Evolutionary conservation across 37 sponge, comb jelly and placozoan species (phyloP).

Genomic region (Spongia lamella): DNA sequence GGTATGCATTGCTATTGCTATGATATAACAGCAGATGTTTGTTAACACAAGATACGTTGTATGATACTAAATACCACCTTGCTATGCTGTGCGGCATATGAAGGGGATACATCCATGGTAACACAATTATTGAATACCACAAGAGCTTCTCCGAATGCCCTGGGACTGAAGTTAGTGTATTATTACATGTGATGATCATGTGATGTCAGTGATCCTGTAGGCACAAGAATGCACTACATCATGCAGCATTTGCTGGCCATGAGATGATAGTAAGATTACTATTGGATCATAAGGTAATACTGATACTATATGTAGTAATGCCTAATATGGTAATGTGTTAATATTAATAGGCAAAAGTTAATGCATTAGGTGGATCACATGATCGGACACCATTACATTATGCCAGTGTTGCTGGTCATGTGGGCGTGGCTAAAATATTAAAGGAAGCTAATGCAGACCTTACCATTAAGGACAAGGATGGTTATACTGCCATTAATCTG

Average conservation of each 20-base stretch:
- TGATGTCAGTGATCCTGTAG: not conserved
- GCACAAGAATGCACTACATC: conserved; percentile 77
- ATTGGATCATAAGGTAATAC: conserved; percentile 51
- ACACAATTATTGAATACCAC: conserved; percentile 27
- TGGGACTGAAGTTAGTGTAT: conserved; percentile 36
- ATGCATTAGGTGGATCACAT: conserved; percentile 63
- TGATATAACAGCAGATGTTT: too few species aligned
- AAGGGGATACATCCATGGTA: conserved; percentile 57
- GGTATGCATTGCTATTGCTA: not conserved
- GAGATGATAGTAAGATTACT: conserved; percentile 36
- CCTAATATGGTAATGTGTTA: too few species aligned
- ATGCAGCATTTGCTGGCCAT: conserved; percentile 61
- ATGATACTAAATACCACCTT: conserved; percentile 60
- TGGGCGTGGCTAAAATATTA: conserved; percentile 46
- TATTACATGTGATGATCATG: too few species aligned
- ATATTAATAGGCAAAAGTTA: conserved; percentile 56
- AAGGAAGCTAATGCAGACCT: conserved; percentile 50
- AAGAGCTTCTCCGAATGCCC: conserved; percentile 52
- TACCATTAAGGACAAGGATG: conserved; percentile 46
- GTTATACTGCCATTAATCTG: conserved; percentile 77
- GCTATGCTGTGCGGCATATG: conserved; percentile 76
- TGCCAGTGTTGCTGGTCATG: conserved; percentile 60
- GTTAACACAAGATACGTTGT: too few species aligned
- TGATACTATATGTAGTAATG: not conserved
- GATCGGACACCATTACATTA: conserved; percentile 76